These are phyloP conservation scores for Teleiodes luculella DNA, from an alignment of 2,888 invertebrate species.

Conservation along the genomic window DNA sequence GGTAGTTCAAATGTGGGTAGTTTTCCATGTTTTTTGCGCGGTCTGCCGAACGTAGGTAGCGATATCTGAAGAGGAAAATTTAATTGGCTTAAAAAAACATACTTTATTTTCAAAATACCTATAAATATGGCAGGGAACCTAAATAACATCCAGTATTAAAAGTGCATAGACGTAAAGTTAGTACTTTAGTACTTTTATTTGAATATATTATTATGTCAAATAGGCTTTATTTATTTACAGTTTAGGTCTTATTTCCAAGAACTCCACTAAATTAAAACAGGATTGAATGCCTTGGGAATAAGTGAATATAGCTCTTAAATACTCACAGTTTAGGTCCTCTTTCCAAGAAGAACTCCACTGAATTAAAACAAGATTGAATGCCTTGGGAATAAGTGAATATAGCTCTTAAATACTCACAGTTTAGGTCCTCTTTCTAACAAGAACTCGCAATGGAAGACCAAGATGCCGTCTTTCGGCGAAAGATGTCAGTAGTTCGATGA, in stretches of 20 bases:
- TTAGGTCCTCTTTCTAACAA: slow-evolving; percentile 96
- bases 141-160: too few relatives aligned
- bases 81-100: too few relatives aligned
- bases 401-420: slow-evolving; percentile 81
- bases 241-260: too few relatives aligned
- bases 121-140: too few relatives aligned
- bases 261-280: not conserved
- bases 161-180: too few relatives aligned
- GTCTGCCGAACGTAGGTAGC: slow-evolving; percentile 91
- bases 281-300: too few relatives aligned
- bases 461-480: slow-evolving; percentile 77
- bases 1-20: slow-evolving; percentile 93
- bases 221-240: not conserved
- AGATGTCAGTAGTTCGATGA: slow-evolving; percentile 57
- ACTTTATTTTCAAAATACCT: not conserved
- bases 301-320: not conserved
- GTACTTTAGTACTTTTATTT: too few relatives aligned
- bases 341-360: too few relatives aligned
- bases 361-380: not conserved
- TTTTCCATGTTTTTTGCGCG: slow-evolving; percentile 86
- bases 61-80: slow-evolving; percentile 75
- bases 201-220: too few relatives aligned
- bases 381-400: too few relatives aligned
- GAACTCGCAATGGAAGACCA: slow-evolving; percentile 99
- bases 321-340: too few relatives aligned